Evolutionary conservation across 2,888 invertebrate species (phyloP), one percentile per base, ranked within the genome.

Genomic region (Erebia palarica): DNA sequence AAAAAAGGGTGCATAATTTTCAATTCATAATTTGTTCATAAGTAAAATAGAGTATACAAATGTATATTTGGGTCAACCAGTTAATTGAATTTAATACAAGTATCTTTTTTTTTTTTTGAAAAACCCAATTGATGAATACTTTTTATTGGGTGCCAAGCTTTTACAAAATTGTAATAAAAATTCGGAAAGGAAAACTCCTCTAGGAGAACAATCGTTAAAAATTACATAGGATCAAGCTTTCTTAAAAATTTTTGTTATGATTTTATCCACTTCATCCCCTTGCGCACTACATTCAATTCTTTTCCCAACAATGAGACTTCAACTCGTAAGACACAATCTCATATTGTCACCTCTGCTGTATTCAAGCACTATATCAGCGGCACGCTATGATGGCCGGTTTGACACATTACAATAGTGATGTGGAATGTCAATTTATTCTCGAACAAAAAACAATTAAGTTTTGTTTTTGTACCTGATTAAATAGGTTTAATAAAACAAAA

Each of bases 11-110:
- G 44, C 60, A 60, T 60, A 44, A 61, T 61, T 18, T 18, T 61
- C 44, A 44, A 61, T 61, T 47, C 61, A 61, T 44, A 18, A 11
- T 61, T 61, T 47, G 44, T 61, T 61, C 61, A 61, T n/a, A 60
- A 36, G 36, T 36, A 36, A 60, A 60, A 60, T 14, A 61, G 18
- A 18, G 44, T 47, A 59, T 61, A 61, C 11, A n/a, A 36, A 59
- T 3, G 0, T 5, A 42, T 42, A n/a, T n/a, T 42, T 59, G 14
- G 42, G n/a, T 59, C 36, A 36, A 36, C 14, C 13, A 36, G 59
- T 36, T 36, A 59, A 59, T 59, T 59, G 59, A 42, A 59, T 59
- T 59, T n/a, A 59, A 60, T 60, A 44, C 16, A 44, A n/a, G 36
- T n/a, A 36, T 42, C 7, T 36, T 11, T 49, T 9, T 3, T 57